Conservation (phyloP, 2,797 vertebrate species). For the Coregonus ussuriensis region DNA sequence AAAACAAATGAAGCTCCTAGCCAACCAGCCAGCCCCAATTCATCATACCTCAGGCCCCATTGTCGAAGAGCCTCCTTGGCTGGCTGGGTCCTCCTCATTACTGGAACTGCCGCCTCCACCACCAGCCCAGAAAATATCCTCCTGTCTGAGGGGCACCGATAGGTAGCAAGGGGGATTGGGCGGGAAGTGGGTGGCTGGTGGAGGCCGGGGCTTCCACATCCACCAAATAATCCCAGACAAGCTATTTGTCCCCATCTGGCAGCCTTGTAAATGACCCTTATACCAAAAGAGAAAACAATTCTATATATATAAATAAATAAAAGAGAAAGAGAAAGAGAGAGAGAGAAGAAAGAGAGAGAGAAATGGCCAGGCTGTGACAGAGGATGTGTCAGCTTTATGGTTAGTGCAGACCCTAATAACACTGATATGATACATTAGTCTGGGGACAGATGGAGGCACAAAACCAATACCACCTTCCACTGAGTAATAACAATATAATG, state of each 20-base stretch:
- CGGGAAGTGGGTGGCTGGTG: not conserved
- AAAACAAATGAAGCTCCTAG: constrained; percentile 26
- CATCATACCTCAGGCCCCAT: constrained; percentile 66
- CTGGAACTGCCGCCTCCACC: constrained; percentile 22
- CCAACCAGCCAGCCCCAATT: constrained; percentile 55
- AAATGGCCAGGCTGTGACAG: constrained; percentile 33
- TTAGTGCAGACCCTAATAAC: not conserved
- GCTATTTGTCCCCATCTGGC: constrained; percentile 50
- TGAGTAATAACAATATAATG: constrained; percentile 7
- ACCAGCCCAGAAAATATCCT: constrained; percentile 24
- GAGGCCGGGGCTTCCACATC: constrained; percentile 34
- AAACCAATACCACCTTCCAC: constrained; percentile 20
- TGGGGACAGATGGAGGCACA: constrained; percentile 20
- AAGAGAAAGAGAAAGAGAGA: too few relatives aligned
- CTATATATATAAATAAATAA: too few relatives aligned
- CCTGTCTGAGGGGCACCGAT: constrained; percentile 9
- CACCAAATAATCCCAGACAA: constrained; percentile 20
- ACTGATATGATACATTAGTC: constrained; percentile 25
- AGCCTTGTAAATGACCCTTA: constrained; percentile 42
- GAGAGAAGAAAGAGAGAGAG: constrained; percentile 11
- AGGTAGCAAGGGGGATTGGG: not conserved
- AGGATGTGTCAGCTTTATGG: constrained; percentile 17
- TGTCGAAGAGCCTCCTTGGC: constrained; percentile 40
- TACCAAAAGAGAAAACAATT: not conserved
- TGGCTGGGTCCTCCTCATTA: constrained; percentile 57